These are phyloP conservation scores for Neosalanx taihuensis DNA, from an alignment of 2,797 vertebrate species.

Conservation along the genomic window DNA sequence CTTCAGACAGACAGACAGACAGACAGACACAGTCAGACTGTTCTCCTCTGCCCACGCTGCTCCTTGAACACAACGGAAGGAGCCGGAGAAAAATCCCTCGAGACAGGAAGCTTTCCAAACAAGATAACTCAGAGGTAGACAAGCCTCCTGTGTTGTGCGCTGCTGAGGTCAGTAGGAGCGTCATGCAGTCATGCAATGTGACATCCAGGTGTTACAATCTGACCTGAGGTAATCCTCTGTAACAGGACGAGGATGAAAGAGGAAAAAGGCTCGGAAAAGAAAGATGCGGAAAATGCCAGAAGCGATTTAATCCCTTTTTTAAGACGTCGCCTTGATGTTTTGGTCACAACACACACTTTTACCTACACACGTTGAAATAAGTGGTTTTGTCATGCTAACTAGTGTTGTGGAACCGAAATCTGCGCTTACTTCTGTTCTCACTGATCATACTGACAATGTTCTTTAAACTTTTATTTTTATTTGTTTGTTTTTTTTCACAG, in stretches of 20 bases:
- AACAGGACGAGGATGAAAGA: conserved; percentile 14
- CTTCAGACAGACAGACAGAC: background rate
- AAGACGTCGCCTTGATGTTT: background rate
- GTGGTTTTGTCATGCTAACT: background rate
- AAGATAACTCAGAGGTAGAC: background rate
- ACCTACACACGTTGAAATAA: conserved; percentile 1
- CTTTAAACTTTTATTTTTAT: background rate
- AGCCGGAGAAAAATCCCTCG: background rate
- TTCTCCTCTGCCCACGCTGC: background rate
- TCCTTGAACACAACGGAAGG: background rate
- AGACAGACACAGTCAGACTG: background rate
- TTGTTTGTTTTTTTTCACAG: conserved; percentile 1
- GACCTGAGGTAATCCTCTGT: background rate
- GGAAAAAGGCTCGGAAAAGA: conserved; percentile 8
- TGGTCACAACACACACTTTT: conserved; percentile 19
- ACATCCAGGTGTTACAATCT: background rate
- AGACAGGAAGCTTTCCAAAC: background rate
- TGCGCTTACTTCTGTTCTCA: background rate
- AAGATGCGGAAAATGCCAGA: conserved; percentile 25
- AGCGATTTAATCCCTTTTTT: background rate
- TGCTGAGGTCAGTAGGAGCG: no score
- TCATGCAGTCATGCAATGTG: background rate
- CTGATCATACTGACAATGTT: background rate
- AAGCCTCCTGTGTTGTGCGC: background rate
- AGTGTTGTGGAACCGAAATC: background rate